These are phyloP conservation scores for Campylomormyrus tamandua DNA, from an alignment of 2,113 vertebrate species.

Conservation along the genomic window DNA sequence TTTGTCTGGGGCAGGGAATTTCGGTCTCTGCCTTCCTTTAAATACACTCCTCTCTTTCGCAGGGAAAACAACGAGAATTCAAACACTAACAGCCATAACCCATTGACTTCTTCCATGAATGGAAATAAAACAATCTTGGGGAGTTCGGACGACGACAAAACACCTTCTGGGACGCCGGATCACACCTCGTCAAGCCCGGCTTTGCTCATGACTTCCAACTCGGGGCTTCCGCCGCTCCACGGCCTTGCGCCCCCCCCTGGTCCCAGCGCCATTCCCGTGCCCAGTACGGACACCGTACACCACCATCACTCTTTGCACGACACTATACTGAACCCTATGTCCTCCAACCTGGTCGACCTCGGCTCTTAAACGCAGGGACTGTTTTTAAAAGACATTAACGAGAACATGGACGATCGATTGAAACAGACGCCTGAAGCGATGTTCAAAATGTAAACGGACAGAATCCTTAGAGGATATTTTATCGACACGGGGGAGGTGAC, in stretches of 20 bases:
- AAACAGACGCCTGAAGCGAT: constrained; percentile 52
- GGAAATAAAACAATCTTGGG: constrained; percentile 94
- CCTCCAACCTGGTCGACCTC: constrained; percentile 92
- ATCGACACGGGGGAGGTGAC: constrained; percentile 45
- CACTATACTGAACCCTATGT: constrained; percentile 98
- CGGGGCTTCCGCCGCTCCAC: constrained; percentile 80
- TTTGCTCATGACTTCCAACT: constrained; percentile 77
- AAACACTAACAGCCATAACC: constrained; percentile 88
- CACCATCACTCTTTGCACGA: constrained; percentile 95
- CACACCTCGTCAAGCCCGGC: constrained; percentile 88
- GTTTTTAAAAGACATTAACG: constrained; percentile 23
- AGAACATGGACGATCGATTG: constrained; percentile 34
- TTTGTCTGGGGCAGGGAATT: not conserved
- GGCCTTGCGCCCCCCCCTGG: constrained; percentile 82
- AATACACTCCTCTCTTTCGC: constrained; percentile 43
- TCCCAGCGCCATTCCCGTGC: constrained; percentile 89
- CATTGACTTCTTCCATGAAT: constrained; percentile 88
- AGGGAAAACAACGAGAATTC: constrained; percentile 99
- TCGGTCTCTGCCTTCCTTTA: constrained; percentile 8
- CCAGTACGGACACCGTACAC: constrained; percentile 80
- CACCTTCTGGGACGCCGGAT: constrained; percentile 89
- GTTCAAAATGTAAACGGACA: constrained; percentile 41
- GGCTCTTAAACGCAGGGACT: constrained; percentile 74
- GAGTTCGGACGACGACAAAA: constrained; percentile 98
- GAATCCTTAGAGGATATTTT: constrained; percentile 47